Percentiles rank a stretch among this genome's conserved stretches.
Evolutionary conservation across 2,888 invertebrate genomes (phyloP).

Genomic region (Orthonychiurus folsomi): DNA sequence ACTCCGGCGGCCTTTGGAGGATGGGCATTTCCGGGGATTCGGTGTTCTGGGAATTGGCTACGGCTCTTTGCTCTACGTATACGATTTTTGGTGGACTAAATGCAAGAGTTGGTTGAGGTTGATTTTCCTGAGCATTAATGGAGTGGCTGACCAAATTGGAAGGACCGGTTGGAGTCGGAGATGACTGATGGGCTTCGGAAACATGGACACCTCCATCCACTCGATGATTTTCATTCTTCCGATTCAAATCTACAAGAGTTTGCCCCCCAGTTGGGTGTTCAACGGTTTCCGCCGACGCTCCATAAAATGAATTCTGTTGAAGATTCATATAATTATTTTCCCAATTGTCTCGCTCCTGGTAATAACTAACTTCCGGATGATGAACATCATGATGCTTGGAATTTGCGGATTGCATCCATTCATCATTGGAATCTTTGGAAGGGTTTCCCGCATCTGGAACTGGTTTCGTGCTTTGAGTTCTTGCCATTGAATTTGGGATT

Average conservation of each 20-base stretch:
- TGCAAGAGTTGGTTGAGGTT: background rate
- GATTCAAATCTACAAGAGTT: constrained; percentile 6
- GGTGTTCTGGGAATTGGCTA: background rate
- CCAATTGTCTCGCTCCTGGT: constrained; percentile 21
- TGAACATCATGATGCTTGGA: constrained; percentile 17
- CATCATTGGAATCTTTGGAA: constrained; percentile 4
- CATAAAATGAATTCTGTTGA: constrained; percentile 26
- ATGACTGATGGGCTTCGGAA: background rate
- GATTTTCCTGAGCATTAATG: background rate
- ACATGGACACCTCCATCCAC: background rate
- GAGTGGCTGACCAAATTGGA: background rate
- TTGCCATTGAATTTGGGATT: background rate
- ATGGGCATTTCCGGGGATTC: background rate
- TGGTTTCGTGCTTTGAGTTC: constrained; percentile 3
- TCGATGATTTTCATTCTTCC: background rate
- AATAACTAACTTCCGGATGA: constrained; percentile 11
- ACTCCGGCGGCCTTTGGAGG: constrained; percentile 14
- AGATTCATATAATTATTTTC: constrained; percentile 32
- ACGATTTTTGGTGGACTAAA: background rate
- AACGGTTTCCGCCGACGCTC: constrained; percentile 17
- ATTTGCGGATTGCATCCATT: constrained; percentile 26
- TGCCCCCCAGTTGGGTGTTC: background rate
- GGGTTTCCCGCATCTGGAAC: background rate
- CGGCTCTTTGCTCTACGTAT: too few species aligned
- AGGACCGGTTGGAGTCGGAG: too few species aligned